Evolutionary conservation across 2,888 invertebrate species (phyloP).

Genomic region (Andrena trimmerana): DNA sequence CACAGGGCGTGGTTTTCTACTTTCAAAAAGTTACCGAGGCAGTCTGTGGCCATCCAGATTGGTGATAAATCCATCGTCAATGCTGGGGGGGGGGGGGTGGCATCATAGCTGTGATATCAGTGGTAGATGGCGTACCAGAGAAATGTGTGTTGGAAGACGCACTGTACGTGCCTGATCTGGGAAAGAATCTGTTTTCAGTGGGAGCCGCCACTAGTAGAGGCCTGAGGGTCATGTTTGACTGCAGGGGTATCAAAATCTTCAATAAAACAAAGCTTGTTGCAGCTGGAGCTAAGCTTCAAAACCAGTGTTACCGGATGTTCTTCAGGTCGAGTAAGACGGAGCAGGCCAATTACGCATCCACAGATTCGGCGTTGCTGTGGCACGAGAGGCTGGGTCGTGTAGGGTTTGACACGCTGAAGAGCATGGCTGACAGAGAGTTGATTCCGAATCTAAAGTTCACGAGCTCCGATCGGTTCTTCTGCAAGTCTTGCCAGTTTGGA

Average conservation of each 20-base stretch:
- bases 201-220: no score
- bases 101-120: not conserved
- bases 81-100: not conserved
- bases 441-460: not conserved
- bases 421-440: not conserved
- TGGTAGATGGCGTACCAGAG: no score
- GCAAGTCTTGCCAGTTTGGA: constrained; percentile 5
- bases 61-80: not conserved
- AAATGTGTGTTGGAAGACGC: no score
- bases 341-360: not conserved
- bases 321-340: not conserved
- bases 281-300: not conserved
- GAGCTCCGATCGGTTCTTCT: not conserved
- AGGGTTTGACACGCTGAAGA: not conserved
- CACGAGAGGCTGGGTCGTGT: not conserved
- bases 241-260: not conserved
- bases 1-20: not conserved
- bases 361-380: not conserved
- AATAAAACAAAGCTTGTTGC: not conserved
- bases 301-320: constrained; percentile 5
- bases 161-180: no score
- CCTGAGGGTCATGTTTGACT: no score
- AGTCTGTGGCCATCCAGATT: not conserved
- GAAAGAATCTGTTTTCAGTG: no score
- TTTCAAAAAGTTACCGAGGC: not conserved